These are phyloP conservation scores for Phylloscopus collybita DNA, from an alignment of 2,797 vertebrate species.

Conservation along the genomic window DNA sequence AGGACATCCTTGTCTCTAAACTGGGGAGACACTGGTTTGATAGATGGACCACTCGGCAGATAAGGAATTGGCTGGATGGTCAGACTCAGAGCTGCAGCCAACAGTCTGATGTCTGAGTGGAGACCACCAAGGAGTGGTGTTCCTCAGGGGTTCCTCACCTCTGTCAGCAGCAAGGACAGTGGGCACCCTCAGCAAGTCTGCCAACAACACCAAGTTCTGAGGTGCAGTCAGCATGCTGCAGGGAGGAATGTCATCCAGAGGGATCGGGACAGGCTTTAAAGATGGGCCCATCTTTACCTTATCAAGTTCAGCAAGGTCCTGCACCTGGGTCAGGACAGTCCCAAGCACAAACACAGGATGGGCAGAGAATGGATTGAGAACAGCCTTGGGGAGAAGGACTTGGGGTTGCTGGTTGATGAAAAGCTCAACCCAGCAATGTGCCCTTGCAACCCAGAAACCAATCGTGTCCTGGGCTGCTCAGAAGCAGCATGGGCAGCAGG, in stretches of 20 bases:
- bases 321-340: not conserved
- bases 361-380: not conserved
- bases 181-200: not conserved
- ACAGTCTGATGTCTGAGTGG: not conserved
- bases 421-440: not conserved
- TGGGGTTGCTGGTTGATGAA: not conserved
- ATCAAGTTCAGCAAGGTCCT: not conserved
- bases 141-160: not conserved
- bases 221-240: accelerated
- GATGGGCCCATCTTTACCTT: not conserved
- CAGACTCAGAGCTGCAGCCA: not conserved
- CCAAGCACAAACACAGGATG: not conserved
- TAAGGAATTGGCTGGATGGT: not conserved
- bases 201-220: not conserved
- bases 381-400: not conserved
- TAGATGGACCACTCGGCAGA: accelerated
- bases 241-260: not conserved
- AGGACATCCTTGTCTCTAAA: not conserved
- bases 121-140: accelerated
- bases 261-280: accelerated
- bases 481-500: not conserved
- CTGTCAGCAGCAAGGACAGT: not conserved
- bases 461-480: not conserved
- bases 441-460: not conserved
- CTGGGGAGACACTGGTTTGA: not conserved